Conservation (phyloP, 1,140 invertebrate genomes). For the Cydia pomonella region DNA sequence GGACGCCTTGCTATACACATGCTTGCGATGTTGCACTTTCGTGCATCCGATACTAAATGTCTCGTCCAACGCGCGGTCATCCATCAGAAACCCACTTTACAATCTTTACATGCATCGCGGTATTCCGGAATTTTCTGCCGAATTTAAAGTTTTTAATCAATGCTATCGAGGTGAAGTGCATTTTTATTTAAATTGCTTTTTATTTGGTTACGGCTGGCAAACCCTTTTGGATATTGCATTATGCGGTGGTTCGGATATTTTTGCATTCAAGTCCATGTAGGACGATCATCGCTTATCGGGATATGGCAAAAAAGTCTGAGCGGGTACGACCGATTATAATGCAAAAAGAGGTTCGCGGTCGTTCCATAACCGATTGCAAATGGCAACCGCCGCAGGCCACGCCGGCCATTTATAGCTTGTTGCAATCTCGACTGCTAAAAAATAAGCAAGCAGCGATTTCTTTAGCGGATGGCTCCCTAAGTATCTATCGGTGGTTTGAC, state of each 20-base stretch:
- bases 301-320: constrained; percentile 61
- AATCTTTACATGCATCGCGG: neutral
- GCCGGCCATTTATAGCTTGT: constrained; percentile 71
- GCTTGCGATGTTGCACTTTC: constrained; percentile 5
- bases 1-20: constrained; percentile 45
- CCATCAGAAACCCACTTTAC: constrained; percentile 5
- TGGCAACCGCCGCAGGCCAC: constrained; percentile 70
- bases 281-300: constrained; percentile 62
- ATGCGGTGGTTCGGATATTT: constrained; percentile 35
- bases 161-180: constrained; percentile 2
- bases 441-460: constrained; percentile 70
- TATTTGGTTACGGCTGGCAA: constrained; percentile 34
- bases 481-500: constrained; percentile 56
- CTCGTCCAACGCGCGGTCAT: neutral
- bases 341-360: constrained; percentile 75
- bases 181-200: constrained; percentile 35
- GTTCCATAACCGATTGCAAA: constrained; percentile 79
- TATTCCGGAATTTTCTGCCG: neutral
- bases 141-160: neutral
- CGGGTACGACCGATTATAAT: constrained; percentile 74
- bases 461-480: constrained; percentile 57
- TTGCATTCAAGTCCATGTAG: constrained; percentile 57
- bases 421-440: constrained; percentile 75
- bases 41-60: neutral
- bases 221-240: constrained; percentile 30